Conservation (phyloP, 2,113 vertebrate species). For the Aegotheles bennettii region DNA sequence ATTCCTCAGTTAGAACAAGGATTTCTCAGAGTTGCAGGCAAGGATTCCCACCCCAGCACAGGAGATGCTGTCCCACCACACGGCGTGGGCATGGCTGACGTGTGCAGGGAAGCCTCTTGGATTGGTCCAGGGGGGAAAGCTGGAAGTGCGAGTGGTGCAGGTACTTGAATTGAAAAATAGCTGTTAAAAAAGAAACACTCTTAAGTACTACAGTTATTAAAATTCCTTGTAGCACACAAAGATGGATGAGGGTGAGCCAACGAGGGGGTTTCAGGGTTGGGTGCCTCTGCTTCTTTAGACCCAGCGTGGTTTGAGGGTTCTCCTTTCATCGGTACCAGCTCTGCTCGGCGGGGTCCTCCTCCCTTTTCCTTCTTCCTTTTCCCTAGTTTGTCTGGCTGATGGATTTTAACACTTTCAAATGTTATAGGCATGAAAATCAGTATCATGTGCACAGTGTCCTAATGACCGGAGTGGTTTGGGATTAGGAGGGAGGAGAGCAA, state of each 20-base stretch:
- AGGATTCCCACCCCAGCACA: not conserved
- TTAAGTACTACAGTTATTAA: not conserved
- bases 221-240: not conserved
- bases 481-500: constrained; percentile 15
- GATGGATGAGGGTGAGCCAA: not conserved
- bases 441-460: not conserved
- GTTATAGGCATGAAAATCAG: not conserved
- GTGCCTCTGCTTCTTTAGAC: not conserved
- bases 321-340: not conserved
- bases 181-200: not conserved
- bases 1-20: not conserved
- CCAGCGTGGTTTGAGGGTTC: not conserved
- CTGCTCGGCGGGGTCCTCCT: rapidly evolving
- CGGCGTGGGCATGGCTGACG: not conserved
- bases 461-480: not conserved
- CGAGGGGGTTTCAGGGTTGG: not conserved
- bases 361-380: not conserved
- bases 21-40: not conserved
- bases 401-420: not conserved
- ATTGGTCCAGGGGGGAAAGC: not conserved
- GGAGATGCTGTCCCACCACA: rapidly evolving
- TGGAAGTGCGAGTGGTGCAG: not conserved
- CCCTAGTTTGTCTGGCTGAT: rapidly evolving
- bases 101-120: not conserved
- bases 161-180: not conserved